Conservation (phyloP, 2,888 invertebrate genomes). For the Anarsia innoxiella region DNA sequence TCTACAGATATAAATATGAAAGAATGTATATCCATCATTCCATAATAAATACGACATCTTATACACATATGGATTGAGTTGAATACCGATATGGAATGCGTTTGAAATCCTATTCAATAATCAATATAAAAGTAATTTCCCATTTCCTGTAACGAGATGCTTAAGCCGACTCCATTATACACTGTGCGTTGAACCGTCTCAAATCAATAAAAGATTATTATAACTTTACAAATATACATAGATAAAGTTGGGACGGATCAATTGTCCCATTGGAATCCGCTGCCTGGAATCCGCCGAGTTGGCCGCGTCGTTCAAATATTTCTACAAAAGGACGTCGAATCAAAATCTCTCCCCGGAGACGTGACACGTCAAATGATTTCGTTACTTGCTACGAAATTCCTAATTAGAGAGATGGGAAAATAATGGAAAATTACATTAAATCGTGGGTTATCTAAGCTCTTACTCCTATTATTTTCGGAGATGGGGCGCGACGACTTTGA, state of each 20-base stretch:
- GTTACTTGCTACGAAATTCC: conserved; percentile 36
- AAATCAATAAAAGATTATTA: conserved; percentile 31
- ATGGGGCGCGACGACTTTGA: conserved; percentile 48
- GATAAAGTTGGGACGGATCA: conserved; percentile 25
- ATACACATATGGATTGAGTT: too few species aligned
- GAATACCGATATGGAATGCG: conserved; percentile 1
- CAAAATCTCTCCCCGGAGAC: conserved; percentile 27
- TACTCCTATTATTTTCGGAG: conserved; percentile 51
- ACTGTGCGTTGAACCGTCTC: conserved; percentile 21
- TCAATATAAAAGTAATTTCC: conserved; percentile 10
- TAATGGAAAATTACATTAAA: conserved; percentile 50
- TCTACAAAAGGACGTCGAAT: conserved; percentile 25
- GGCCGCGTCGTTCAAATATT: conserved; percentile 26
- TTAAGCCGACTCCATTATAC: conserved; percentile 11
- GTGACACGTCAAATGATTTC: conserved; percentile 34
- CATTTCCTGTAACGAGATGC: conserved; percentile 11
- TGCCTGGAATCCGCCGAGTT: conserved; percentile 23
- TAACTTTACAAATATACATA: conserved; percentile 26
- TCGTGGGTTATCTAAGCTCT: conserved; percentile 49
- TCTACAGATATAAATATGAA: too few species aligned
- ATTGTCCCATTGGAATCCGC: conserved; percentile 28
- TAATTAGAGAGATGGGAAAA: conserved; percentile 48
- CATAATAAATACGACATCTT: too few species aligned
- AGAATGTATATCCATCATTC: too few species aligned
- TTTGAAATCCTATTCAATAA: conserved; percentile 7